Conservation (phyloP, 2,113 vertebrate species). For the Cyanoramphus novaezelandiae region DNA sequence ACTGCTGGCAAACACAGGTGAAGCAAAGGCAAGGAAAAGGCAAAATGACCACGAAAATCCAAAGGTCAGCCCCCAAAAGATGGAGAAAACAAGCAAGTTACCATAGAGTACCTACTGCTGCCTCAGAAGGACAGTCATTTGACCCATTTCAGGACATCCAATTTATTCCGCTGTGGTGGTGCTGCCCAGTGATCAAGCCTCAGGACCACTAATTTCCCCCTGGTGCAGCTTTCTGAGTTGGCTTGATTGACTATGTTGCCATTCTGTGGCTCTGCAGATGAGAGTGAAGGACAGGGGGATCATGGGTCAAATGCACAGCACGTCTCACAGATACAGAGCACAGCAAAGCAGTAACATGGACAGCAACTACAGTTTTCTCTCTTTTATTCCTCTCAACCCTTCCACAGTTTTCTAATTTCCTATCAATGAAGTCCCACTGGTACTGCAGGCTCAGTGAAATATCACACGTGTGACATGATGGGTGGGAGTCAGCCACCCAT, state of each 20-base stretch:
- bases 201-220: background rate
- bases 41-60: background rate
- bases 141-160: background rate
- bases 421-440: background rate
- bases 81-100: background rate
- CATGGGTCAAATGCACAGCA: background rate
- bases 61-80: background rate
- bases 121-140: background rate
- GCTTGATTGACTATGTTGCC: background rate
- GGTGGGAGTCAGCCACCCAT: background rate
- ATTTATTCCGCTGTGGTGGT: background rate
- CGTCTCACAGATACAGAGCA: background rate
- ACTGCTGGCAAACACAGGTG: background rate
- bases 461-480: background rate
- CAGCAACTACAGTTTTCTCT: background rate
- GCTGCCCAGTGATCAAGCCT: background rate
- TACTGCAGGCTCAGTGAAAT: background rate
- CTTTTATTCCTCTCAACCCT: background rate
- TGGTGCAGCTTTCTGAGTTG: background rate
- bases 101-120: background rate
- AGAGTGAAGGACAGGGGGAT: background rate
- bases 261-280: background rate
- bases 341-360: background rate
- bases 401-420: background rate
- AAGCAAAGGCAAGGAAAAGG: background rate